A percentile compares a stretch with the other conserved stretches of the same genome.
phyloP scores from a whole-genome alignment of 2,888 invertebrate species.

The Mesorhabditis sp. region DNA sequence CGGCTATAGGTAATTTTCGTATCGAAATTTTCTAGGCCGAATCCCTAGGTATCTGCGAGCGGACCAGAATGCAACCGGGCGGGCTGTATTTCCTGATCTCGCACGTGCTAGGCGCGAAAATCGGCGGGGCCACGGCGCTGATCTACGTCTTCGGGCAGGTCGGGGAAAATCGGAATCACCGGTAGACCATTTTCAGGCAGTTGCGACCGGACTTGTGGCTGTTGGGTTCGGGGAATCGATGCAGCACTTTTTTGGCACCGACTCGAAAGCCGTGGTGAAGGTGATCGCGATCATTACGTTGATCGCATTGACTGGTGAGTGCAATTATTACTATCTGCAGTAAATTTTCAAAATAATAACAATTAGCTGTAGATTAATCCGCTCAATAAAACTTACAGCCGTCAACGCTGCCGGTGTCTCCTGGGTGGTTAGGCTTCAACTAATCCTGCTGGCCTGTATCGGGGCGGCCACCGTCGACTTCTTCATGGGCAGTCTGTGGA shows the following conservation, averaged over 20 bases:
- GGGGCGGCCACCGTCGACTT: conserved; percentile 86
- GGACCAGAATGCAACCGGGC: conserved; percentile 91
- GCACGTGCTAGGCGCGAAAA: conserved; percentile 85
- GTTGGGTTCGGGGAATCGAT: conserved; percentile 95
- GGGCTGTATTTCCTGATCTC: conserved; percentile 92
- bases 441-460: conserved; percentile 78
- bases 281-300: conserved; percentile 84
- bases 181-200: conserved; percentile 69
- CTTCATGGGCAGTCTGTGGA: conserved; percentile 83
- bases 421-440: conserved; percentile 93
- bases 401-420: conserved; percentile 95
- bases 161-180: conserved; percentile 36
- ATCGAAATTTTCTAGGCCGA: not conserved
- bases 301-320: conserved; percentile 66
- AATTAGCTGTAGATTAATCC: too few relatives aligned
- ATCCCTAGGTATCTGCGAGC: conserved; percentile 68
- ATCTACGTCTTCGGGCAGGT: conserved; percentile 95
- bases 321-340: too few relatives aligned
- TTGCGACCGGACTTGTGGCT: conserved; percentile 90
- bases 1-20: conserved; percentile 79
- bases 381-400: conserved; percentile 59
- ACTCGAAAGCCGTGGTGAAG: conserved; percentile 75
- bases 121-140: conserved; percentile 86
- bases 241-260: conserved; percentile 74
- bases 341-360: too few relatives aligned